Percentiles rank a stretch among this genome's conserved stretches.
Evolutionary conservation across 2,113 vertebrate genomes (phyloP).

Genomic region (Carollia perspicillata): DNA sequence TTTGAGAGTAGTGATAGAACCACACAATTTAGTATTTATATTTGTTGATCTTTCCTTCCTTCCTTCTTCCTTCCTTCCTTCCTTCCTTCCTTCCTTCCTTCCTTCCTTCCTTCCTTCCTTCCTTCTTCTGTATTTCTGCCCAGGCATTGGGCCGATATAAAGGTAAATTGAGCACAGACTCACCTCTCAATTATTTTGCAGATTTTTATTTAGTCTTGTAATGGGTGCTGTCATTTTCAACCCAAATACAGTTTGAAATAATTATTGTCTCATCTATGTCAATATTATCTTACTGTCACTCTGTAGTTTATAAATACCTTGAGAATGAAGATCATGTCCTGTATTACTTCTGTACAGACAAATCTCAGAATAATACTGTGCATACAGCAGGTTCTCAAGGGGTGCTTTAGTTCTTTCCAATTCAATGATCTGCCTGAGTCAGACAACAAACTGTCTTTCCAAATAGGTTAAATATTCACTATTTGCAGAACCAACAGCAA

Average conservation of each 20-base stretch:
- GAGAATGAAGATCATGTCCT: background rate
- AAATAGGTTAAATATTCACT: slow-evolving; percentile 11
- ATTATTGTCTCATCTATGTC: slow-evolving; percentile 16
- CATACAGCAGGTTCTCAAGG: background rate
- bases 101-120: too few relatives aligned
- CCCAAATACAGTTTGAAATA: background rate
- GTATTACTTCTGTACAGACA: background rate
- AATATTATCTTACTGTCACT: background rate
- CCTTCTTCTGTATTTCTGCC: background rate
- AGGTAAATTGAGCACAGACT: background rate
- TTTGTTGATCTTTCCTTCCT: background rate
- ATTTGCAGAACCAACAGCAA: background rate
- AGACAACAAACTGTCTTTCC: background rate
- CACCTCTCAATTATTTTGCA: background rate
- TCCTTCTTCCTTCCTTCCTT: too few relatives aligned
- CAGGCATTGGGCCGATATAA: background rate
- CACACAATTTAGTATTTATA: background rate
- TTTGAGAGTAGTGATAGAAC: background rate
- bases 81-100: too few relatives aligned
- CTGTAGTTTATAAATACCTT: background rate
- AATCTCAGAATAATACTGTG: background rate
- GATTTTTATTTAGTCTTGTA: slow-evolving; percentile 14
- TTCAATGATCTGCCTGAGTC: background rate
- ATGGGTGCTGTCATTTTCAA: background rate
- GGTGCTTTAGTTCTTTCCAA: background rate